Conservation (phyloP, 2,797 vertebrate species). For the Myripristis jacobus region DNA sequence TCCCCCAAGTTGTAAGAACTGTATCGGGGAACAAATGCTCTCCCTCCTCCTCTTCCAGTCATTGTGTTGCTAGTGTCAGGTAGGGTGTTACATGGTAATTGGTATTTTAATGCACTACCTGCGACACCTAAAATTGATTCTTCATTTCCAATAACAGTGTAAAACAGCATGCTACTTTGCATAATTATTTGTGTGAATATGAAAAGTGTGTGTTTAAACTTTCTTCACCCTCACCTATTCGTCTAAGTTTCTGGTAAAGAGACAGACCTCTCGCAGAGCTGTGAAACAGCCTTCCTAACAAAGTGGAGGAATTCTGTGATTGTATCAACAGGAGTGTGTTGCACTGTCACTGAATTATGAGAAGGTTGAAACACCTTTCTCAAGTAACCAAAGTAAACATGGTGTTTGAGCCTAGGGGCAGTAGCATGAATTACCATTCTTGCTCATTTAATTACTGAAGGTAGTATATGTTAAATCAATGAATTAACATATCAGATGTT, state of each 20-base stretch:
- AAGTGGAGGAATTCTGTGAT: slow-evolving; percentile 63
- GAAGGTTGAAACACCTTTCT: slow-evolving; percentile 76
- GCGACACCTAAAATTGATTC: slow-evolving; percentile 79
- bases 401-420: slow-evolving; percentile 73
- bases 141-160: slow-evolving; percentile 73
- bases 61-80: slow-evolving; percentile 70
- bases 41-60: slow-evolving; percentile 59
- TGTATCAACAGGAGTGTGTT: slow-evolving; percentile 69
- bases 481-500: slow-evolving; percentile 34
- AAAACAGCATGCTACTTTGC: slow-evolving; percentile 71
- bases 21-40: slow-evolving; percentile 64
- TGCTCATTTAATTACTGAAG: slow-evolving; percentile 67
- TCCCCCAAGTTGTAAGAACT: slow-evolving; percentile 41
- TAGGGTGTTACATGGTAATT: slow-evolving; percentile 80
- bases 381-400: slow-evolving; percentile 75
- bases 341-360: slow-evolving; percentile 67
- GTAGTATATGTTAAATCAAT: slow-evolving; percentile 61
- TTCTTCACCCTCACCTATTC: slow-evolving; percentile 73
- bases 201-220: slow-evolving; percentile 76
- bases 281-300: slow-evolving; percentile 73
- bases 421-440: slow-evolving; percentile 75
- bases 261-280: slow-evolving; percentile 56
- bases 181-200: slow-evolving; percentile 74
- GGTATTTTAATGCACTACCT: slow-evolving; percentile 76
- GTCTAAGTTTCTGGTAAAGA: slow-evolving; percentile 29